phyloP scores from a whole-genome alignment of 1,140 invertebrate species.

The Tetramorium alpestre region DNA sequence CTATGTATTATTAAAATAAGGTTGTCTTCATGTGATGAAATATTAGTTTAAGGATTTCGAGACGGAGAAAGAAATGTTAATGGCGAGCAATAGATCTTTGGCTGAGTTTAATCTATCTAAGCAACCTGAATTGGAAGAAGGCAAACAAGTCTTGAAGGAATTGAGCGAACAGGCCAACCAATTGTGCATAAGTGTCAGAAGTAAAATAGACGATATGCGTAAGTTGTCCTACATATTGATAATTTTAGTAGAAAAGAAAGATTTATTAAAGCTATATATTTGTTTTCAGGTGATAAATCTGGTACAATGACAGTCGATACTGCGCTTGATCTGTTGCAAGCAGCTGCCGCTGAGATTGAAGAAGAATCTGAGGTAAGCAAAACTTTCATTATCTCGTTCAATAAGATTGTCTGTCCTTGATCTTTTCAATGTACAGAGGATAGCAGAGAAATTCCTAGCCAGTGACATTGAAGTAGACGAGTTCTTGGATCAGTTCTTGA shows the following conservation, averaged over 20 bases:
- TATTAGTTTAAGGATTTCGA: constrained; percentile 92
- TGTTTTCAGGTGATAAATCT: constrained; percentile 88
- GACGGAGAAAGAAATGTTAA: constrained; percentile 93
- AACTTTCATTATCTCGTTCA: constrained; percentile 34
- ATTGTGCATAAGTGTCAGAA: constrained; percentile 89
- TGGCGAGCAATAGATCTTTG: constrained; percentile 93
- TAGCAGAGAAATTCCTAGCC: constrained; percentile 91
- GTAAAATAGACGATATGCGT: constrained; percentile 89
- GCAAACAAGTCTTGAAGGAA: constrained; percentile 89
- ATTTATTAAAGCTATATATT: constrained; percentile 39
- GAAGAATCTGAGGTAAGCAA: constrained; percentile 92
- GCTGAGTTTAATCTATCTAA: constrained; percentile 95
- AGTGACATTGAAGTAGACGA: constrained; percentile 91
- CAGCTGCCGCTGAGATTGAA: constrained; percentile 94
- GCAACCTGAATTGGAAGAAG: constrained; percentile 92
- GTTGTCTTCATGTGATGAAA: not conserved
- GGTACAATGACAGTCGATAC: constrained; percentile 92
- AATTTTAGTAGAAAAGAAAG: not conserved
- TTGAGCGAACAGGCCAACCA: constrained; percentile 89
- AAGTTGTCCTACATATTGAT: constrained; percentile 76
- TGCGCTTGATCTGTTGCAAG: constrained; percentile 93
- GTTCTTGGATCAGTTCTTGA: constrained; percentile 92
- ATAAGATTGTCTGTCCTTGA: constrained; percentile 3
- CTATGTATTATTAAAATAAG: not conserved
- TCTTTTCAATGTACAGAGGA: constrained; percentile 80